These are phyloP conservation scores for Calliphora vicina DNA, from an alignment of 1,140 invertebrate species.

Conservation along the genomic window DNA sequence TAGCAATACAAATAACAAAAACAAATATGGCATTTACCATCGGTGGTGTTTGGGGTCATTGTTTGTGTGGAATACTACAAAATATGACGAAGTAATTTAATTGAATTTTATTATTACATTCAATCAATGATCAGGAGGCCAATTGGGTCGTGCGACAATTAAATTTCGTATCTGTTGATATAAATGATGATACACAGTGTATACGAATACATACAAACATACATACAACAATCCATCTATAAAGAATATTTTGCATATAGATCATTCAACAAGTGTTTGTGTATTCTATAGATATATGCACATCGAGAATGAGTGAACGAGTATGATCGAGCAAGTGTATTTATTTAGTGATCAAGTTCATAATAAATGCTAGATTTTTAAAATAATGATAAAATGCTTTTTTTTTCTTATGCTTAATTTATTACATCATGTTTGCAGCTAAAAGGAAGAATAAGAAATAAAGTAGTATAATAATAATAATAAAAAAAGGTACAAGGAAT, in stretches of 20 bases:
- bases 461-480: no score
- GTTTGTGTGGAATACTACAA: background rate
- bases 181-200: background rate
- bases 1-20: background rate
- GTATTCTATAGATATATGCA: no score
- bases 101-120: slow-evolving; percentile 63
- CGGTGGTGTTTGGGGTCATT: slow-evolving; percentile 31
- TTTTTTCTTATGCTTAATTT: background rate
- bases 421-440: background rate
- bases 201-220: background rate
- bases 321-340: background rate
- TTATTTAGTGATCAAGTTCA: background rate
- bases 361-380: background rate
- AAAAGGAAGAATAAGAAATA: background rate
- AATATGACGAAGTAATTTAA: slow-evolving; percentile 42
- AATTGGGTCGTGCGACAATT: slow-evolving; percentile 62
- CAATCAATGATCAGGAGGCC: slow-evolving; percentile 62
- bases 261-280: no score
- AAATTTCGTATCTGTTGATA: slow-evolving; percentile 41
- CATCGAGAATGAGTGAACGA: background rate
- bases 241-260: background rate
- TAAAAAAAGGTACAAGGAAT: background rate
- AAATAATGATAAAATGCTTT: background rate
- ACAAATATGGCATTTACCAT: slow-evolving; percentile 18
- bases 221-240: no score